Evolutionary conservation across 2,797 vertebrate genomes (phyloP).

Genomic region (Semotilus atromaculatus): DNA sequence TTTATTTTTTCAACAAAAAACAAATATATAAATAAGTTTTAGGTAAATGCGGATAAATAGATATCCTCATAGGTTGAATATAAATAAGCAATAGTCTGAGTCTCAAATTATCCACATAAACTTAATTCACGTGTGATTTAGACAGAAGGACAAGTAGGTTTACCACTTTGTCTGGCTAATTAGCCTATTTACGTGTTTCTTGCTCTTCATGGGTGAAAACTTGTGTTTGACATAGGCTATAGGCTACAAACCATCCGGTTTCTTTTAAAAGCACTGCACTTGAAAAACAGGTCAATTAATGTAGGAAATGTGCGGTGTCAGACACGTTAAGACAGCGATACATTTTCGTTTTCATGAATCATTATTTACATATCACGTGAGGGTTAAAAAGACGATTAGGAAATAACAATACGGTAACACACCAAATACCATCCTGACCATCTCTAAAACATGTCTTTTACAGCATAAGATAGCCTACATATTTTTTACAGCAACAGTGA

Average conservation of each 20-base stretch:
- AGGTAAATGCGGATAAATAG: neutral
- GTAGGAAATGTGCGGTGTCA: slow-evolving; percentile 13
- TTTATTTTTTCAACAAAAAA: neutral
- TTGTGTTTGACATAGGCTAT: neutral
- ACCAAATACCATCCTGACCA: neutral
- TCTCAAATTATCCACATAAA: neutral
- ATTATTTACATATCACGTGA: neutral
- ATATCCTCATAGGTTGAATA: neutral
- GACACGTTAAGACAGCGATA: neutral
- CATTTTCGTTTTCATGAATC: neutral
- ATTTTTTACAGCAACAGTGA: neutral
- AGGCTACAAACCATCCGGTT: neutral
- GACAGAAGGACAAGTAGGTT: neutral
- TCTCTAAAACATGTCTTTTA: neutral
- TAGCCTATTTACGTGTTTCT: neutral
- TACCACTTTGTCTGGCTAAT: neutral
- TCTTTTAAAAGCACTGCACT: slow-evolving; percentile 18
- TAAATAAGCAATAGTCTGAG: neutral
- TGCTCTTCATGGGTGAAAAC: neutral
- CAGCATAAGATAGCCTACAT: too few species aligned
- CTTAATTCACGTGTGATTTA: neutral
- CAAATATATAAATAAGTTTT: neutral
- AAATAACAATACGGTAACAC: neutral
- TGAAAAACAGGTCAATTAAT: slow-evolving; percentile 41
- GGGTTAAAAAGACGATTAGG: neutral